Conservation (phyloP, 2,113 vertebrate species). For the Solea senegalensis region DNA sequence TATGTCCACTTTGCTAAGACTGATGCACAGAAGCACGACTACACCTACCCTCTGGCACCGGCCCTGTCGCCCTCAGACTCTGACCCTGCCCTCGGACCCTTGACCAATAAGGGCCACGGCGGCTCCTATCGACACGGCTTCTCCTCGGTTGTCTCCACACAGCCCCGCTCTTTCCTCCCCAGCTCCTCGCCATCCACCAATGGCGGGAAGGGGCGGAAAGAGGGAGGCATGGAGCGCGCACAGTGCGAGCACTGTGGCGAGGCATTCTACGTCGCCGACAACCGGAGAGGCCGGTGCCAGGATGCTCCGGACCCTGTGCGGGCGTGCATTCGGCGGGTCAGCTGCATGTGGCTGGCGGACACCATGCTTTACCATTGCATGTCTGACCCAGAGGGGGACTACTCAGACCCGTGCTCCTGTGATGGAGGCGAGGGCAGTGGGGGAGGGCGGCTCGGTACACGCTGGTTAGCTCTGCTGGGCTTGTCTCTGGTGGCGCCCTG, state of each 20-base stretch:
- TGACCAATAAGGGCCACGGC: constrained; percentile 78
- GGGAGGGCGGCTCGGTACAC: constrained; percentile 89
- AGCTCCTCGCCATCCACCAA: constrained; percentile 65
- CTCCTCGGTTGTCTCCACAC: constrained; percentile 85
- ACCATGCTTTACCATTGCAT: constrained; percentile 99
- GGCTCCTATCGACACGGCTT: constrained; percentile 48
- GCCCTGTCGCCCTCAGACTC: constrained; percentile 85
- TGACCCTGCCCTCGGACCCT: constrained; percentile 80
- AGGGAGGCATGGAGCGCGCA: constrained; percentile 85
- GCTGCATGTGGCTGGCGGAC: constrained; percentile 99
- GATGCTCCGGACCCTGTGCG: constrained; percentile 93
- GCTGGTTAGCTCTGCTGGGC: constrained; percentile 94
- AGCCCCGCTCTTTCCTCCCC: constrained; percentile 84
- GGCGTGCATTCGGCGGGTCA: constrained; percentile 90
- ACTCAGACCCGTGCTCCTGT: constrained; percentile 96
- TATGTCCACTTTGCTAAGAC: constrained; percentile 94
- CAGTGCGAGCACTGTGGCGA: constrained; percentile 96
- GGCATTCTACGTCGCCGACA: constrained; percentile 90
- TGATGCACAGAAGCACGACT: constrained; percentile 92
- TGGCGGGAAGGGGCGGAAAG: constrained; percentile 84
- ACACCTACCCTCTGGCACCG: constrained; percentile 92
- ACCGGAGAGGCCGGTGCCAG: constrained; percentile 91
- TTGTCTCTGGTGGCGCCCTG: constrained; percentile 95
- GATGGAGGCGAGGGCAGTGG: constrained; percentile 87
- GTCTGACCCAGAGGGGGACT: constrained; percentile 99